Evolutionary conservation across 2,888 invertebrate species (phyloP).

Genomic region (Lacanobia wlatinum): DNA sequence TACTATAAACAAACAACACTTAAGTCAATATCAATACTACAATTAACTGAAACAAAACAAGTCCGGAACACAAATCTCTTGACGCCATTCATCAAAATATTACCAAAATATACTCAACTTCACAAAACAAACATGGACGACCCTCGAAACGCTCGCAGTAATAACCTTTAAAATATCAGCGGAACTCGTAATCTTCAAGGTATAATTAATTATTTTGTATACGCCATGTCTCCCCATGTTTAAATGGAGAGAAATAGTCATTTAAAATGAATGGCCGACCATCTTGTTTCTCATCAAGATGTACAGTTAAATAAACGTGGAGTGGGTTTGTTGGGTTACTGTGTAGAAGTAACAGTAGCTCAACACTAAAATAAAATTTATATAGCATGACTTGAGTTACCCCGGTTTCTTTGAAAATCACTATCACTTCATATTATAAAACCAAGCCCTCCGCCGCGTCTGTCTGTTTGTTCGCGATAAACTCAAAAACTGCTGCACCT

Average conservation of each 20-base stretch:
- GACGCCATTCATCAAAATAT: conserved; percentile 31
- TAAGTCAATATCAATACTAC: conserved; percentile 29
- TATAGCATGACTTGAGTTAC: too few relatives aligned
- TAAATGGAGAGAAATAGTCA: conserved; percentile 80
- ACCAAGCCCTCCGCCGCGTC: too few relatives aligned
- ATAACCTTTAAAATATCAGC: conserved; percentile 68
- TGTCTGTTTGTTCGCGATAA: too few relatives aligned
- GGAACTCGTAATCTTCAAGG: conserved; percentile 71
- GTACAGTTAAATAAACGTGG: conserved; percentile 78
- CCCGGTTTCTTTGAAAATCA: too few relatives aligned
- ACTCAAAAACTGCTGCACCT: too few relatives aligned
- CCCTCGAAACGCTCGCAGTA: conserved; percentile 34
- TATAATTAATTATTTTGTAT: conserved; percentile 82
- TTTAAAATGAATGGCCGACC: conserved; percentile 83
- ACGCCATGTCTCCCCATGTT: conserved; percentile 75
- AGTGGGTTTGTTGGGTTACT: conserved; percentile 52
- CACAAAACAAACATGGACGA: conserved; percentile 24
- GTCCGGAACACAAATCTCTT: conserved; percentile 19
- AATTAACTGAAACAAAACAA: conserved; percentile 30
- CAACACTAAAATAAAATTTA: background rate
- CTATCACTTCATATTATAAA: too few relatives aligned
- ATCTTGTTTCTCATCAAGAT: conserved; percentile 81
- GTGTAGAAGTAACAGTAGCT: conserved; percentile 19
- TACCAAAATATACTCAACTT: conserved; percentile 27
- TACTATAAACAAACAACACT: conserved; percentile 26